Percentiles rank a stretch among this genome's conserved stretches.
phyloP scores from a whole-genome alignment of 2,888 invertebrate genomes.

The Hesperia comma region DNA sequence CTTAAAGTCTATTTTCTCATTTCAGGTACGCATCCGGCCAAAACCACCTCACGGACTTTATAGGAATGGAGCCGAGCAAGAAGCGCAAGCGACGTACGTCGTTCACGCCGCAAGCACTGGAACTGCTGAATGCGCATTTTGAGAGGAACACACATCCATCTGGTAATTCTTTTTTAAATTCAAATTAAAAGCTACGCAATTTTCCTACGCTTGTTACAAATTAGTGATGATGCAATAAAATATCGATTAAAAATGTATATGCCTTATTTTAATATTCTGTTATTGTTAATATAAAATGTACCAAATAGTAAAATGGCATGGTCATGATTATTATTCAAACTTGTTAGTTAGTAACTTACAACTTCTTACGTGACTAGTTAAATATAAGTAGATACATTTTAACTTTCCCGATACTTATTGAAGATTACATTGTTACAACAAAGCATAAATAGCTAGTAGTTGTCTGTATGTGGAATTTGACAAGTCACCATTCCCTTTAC shows the following conservation, averaged over 20 bases:
- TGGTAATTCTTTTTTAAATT: conserved; percentile 82
- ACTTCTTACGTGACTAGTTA: too few species aligned
- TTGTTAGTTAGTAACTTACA: too few species aligned
- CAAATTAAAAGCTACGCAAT: background rate
- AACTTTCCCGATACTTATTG: too few species aligned
- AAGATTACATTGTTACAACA: too few species aligned
- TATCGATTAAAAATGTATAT: background rate
- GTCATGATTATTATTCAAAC: too few species aligned
- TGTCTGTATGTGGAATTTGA: too few species aligned
- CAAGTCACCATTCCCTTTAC: too few species aligned
- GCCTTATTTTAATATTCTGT: too few species aligned
- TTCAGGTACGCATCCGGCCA: conserved; percentile 95
- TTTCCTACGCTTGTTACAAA: background rate
- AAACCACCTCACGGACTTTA: conserved; percentile 97
- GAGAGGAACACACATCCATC: conserved; percentile 99
- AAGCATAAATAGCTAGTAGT: too few species aligned
- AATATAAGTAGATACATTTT: too few species aligned
- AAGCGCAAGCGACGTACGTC: conserved; percentile 98
- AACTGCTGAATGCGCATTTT: conserved; percentile 97
- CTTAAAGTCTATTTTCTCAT: conserved; percentile 52
- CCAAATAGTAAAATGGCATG: too few species aligned
- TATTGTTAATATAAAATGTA: too few species aligned
- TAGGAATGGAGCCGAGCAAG: conserved; percentile 98
- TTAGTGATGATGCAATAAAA: background rate
- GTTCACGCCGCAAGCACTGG: conserved; percentile 98